Evolutionary conservation across 2,113 vertebrate genomes (phyloP).

Genomic region (Dasyurus viverrinus): DNA sequence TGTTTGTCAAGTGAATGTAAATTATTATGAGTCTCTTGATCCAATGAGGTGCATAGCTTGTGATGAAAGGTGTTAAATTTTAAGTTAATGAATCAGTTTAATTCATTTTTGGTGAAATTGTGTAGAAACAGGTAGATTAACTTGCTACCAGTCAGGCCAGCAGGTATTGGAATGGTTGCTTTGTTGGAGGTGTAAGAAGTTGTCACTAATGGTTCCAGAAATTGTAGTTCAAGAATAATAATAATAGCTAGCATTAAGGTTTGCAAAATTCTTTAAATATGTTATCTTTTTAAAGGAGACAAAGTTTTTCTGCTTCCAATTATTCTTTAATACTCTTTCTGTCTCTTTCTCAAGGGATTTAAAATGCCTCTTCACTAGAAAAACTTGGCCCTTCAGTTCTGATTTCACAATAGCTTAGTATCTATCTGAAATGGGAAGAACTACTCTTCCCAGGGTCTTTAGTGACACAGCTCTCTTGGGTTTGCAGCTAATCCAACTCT

Average conservation of each 20-base stretch:
- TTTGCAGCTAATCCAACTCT: not conserved
- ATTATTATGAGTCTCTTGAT: not conserved
- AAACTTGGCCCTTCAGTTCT: not conserved
- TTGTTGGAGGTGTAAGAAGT: not conserved
- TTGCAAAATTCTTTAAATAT: not conserved
- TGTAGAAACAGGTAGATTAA: not conserved
- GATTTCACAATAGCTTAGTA: not conserved
- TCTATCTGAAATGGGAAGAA: not conserved
- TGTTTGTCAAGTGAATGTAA: not conserved
- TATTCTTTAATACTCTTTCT: not conserved
- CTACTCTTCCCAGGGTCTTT: not conserved
- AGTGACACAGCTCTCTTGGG: not conserved
- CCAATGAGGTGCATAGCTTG: not conserved
- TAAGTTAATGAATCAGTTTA: not conserved
- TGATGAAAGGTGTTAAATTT: not conserved
- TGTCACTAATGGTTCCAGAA: not conserved
- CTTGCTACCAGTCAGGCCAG: not conserved
- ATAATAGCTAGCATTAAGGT: not conserved
- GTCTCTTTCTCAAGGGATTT: not conserved
- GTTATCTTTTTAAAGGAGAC: not conserved
- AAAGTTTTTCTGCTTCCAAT: not conserved
- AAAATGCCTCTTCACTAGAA: not conserved
- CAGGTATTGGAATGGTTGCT: not conserved
- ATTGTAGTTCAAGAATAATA: not conserved
- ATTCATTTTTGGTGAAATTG: not conserved